Evolutionary conservation across 2,113 vertebrate species (phyloP), one percentile per base, ranked within the genome.

Genomic region (Cephalopterus ornatus): DNA sequence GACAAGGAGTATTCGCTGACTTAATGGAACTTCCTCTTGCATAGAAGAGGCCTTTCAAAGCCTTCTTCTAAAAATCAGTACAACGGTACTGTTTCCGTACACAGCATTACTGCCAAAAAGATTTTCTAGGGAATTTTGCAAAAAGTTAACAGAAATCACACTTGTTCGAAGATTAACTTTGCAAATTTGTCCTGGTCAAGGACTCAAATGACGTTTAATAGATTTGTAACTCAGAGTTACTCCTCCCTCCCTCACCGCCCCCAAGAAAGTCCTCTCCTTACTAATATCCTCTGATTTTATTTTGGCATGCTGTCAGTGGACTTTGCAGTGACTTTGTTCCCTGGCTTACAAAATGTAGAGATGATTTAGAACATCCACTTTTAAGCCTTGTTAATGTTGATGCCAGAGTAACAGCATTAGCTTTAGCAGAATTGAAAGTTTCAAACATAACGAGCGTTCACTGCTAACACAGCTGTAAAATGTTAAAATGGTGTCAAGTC

Each of bases 201-300:
- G 97, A 92, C 95, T 91, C 71, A 71, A 85, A 89, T 97, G 96
- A 97, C 94, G 93, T 96, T 94, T 90, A 94, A 92, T 79, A 90
- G 62, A 92, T 95, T 71, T 95, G 81, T 67, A 95, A 74, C 67
- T 95, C 85, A 70, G 70, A 92, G 39, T 50, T 62, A 92, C 93
- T 90, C 85, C 90, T 93, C 90, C 77, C 59, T 88, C 85, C 33
- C 79, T 90, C 63, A 41, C 67, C 7, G 0, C 88, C 88, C 73
- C 92, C 30, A 92, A 86, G 86, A 76, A 91, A 92, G 37, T 22
- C 37, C 66, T 78, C 67, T 92, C 68, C 86, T 95, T 86, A 89
- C 37, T 52, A 73, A 67, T 47, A 50, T 49, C 33, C 55, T 85
- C 86, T 49, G 46, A 41, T 78, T 81, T 93, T 73, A 55, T 79